These are phyloP conservation scores for Vireo griseus DNA, from an alignment of 2,797 vertebrate genomes.

Conservation along the genomic window DNA sequence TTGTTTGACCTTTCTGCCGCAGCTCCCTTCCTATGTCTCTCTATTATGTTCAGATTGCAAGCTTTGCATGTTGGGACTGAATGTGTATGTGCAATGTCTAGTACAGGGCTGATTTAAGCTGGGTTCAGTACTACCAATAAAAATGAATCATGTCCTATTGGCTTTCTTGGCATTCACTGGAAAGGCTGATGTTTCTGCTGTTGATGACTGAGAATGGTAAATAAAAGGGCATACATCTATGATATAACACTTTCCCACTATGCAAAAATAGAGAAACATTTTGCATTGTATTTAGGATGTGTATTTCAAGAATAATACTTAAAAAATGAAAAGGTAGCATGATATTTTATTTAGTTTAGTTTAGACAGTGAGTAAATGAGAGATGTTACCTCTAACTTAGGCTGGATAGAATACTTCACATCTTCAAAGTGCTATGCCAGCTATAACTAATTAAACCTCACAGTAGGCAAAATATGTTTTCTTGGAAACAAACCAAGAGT, in stretches of 20 bases:
- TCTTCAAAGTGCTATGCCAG: background rate
- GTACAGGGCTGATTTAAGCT: background rate
- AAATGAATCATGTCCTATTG: background rate
- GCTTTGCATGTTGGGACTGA: background rate
- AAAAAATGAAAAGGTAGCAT: fast-evolving
- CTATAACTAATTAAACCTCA: background rate
- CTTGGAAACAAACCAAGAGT: background rate
- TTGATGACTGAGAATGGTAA: background rate
- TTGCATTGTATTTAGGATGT: background rate
- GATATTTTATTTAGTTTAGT: background rate
- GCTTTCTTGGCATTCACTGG: background rate
- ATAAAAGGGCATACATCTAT: background rate
- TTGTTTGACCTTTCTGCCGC: background rate
- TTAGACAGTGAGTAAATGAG: background rate
- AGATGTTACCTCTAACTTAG: background rate
- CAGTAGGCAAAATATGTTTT: background rate
- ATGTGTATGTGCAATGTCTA: background rate
- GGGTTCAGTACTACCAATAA: background rate
- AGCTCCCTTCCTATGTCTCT: background rate
- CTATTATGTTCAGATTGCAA: background rate
- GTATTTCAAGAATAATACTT: background rate
- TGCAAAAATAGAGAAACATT: background rate
- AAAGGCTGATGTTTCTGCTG: background rate
- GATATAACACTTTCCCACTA: background rate
- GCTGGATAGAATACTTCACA: background rate